Base-by-base conservation (phyloP, 2,888 invertebrate genomes). In the Gasteruption jaculator region DNA sequence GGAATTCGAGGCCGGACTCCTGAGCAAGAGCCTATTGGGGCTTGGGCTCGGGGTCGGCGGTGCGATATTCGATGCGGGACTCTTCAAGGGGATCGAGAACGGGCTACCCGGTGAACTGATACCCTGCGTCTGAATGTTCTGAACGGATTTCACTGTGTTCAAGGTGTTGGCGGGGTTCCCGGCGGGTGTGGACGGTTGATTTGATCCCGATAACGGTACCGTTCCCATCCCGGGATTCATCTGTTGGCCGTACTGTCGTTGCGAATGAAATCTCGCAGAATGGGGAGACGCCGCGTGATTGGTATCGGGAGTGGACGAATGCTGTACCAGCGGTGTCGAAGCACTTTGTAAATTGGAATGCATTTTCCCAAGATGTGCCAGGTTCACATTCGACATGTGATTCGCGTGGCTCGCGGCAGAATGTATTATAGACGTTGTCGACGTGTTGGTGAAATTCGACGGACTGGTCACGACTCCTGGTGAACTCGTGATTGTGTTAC, bases 31-130 rank as follows among this genome's bases (percentile, higher is more conserved):
- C 46, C 70, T 55, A 41, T 70, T 71, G 12, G 70, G 70, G 49
- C 70, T 70, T 36, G 70, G 70, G 41, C 70, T 70, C 12, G 70
- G 70, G 3, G 70, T 71, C 18, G 70, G 70, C 26, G 70, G 70
- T 21, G 70, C 68, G 37, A 71, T 68, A 45, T 67, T 70, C 8
- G 70, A 71, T 12, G 68, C 69, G 30, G 70, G 70, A 48, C 69
- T 69, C 40, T 71, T 71, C 42, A 71, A 50, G 21, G 71, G 71
- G 53, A 71, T 67, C 16, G 71, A 68, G 46, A 71, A 70, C 5
- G 71, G 71, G 49, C 69, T 69, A 7, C 69, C 63, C 4, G 71
- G 71, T 27, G 71, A 69, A 41, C 58, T 65, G 39, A 61, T 62
- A 27, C 63, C 63, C 44, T 69, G 68, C 36, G 50, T 63, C 41